Evolutionary conservation across 2,113 vertebrate species (phyloP).

Genomic region (Copsychus sechellarum): DNA sequence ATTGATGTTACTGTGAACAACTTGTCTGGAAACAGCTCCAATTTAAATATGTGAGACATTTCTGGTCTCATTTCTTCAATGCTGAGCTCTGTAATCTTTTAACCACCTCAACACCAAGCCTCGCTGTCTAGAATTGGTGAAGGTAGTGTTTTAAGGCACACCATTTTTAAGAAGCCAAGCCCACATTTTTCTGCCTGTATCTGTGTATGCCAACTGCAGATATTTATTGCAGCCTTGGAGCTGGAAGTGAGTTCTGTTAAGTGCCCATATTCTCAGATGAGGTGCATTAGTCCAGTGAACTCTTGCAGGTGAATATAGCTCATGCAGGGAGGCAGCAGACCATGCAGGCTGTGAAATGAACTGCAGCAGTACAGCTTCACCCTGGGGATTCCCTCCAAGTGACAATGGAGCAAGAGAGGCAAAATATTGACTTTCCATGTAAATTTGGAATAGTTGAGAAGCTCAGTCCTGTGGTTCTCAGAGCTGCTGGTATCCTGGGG

Average conservation of each 20-base stretch:
- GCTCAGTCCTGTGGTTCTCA: background rate
- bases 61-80: conserved; percentile 21
- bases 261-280: background rate
- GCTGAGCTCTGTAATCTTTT: conserved; percentile 24
- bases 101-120: background rate
- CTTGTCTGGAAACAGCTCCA: conserved; percentile 56
- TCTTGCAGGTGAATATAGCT: background rate
- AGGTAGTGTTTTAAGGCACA: background rate
- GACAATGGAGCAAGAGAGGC: background rate
- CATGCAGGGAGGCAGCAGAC: conserved; percentile 19
- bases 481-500: background rate
- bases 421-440: background rate
- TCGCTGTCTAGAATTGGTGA: background rate
- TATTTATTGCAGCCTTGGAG: conserved; percentile 26
- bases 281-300: conserved; percentile 26
- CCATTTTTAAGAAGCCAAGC: background rate
- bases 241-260: conserved; percentile 5
- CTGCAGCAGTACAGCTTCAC: conserved; percentile 26
- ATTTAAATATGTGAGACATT: conserved; percentile 58
- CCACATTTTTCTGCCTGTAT: background rate
- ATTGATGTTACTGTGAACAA: conserved; percentile 67
- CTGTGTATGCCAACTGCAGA: background rate
- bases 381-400: conserved; percentile 27
- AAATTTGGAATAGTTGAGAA: background rate
- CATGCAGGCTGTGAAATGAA: conserved; percentile 32